Percentiles rank a stretch among this genome's conserved stretches.
Evolutionary conservation across 1,140 invertebrate genomes (phyloP).

Genomic region (Spodoptera litura): DNA sequence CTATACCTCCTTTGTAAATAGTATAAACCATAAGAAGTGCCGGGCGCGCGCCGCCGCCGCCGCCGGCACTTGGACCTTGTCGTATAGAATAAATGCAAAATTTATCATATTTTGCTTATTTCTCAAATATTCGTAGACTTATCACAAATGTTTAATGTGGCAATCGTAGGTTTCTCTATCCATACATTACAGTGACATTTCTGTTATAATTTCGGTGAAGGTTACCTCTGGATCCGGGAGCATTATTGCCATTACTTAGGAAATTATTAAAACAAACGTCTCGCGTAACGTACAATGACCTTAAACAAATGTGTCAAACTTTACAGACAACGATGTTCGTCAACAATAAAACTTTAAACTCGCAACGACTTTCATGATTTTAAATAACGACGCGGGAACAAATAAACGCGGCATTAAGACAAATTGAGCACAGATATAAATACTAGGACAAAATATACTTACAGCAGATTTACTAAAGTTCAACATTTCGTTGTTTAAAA

Average conservation of each 20-base stretch:
- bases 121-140: conserved; percentile 33
- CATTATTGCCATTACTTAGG: conserved; percentile 5
- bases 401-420: neutral
- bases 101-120: conserved; percentile 39
- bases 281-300: conserved; percentile 7
- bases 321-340: conserved; percentile 20
- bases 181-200: conserved; percentile 9
- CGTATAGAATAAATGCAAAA: conserved; percentile 39
- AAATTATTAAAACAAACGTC: neutral
- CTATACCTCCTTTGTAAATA: conserved; percentile 43
- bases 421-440: too few species aligned
- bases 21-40: conserved; percentile 40
- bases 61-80: neutral
- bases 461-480: neutral
- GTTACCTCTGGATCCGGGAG: neutral
- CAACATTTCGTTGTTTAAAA: conserved; percentile 9
- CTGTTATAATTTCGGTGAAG: neutral
- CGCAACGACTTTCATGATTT: conserved; percentile 17
- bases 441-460: too few species aligned
- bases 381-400: conserved; percentile 16
- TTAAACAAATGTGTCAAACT: conserved; percentile 14
- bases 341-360: conserved; percentile 8
- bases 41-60: neutral
- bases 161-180: neutral
- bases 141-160: conserved; percentile 18